phyloP scores from a whole-genome alignment of 2,888 invertebrate species.

The Theretra japonica region DNA sequence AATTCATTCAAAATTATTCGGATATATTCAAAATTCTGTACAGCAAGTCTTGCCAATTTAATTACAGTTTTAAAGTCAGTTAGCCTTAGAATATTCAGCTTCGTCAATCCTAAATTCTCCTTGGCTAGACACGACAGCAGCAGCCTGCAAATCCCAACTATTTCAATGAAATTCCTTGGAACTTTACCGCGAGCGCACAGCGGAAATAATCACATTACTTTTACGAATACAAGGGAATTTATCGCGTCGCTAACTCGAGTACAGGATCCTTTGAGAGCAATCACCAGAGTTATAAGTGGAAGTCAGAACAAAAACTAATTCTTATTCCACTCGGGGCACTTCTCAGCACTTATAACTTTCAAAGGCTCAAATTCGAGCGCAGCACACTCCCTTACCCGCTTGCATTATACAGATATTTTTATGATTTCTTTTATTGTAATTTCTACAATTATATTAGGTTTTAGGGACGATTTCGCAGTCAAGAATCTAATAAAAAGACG shows the following conservation, averaged over 20 bases:
- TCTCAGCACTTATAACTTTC: conserved; percentile 52
- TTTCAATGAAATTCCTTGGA: neutral
- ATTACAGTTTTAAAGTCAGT: too few relatives aligned
- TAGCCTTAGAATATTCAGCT: too few relatives aligned
- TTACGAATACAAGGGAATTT: conserved; percentile 7
- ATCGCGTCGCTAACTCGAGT: conserved; percentile 28
- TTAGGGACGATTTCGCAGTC: neutral
- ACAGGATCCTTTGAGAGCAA: conserved; percentile 32
- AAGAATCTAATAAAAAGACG: neutral
- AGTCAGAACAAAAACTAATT: conserved; percentile 45
- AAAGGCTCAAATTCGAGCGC: conserved; percentile 38
- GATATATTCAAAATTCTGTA: too few relatives aligned
- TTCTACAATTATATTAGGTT: neutral
- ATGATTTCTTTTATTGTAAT: conserved; percentile 22
- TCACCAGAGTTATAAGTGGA: conserved; percentile 40
- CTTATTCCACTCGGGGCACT: conserved; percentile 46
- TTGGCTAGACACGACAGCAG: neutral
- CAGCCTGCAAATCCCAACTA: neutral
- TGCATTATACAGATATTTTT: conserved; percentile 28
- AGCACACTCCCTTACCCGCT: conserved; percentile 30
- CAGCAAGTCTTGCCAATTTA: too few relatives aligned
- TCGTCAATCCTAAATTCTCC: neutral
- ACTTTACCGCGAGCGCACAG: neutral
- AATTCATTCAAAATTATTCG: too few relatives aligned
- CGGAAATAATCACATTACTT: neutral